Conservation (phyloP, 2,888 invertebrate species). For the Conops quadrifasciatus region DNA sequence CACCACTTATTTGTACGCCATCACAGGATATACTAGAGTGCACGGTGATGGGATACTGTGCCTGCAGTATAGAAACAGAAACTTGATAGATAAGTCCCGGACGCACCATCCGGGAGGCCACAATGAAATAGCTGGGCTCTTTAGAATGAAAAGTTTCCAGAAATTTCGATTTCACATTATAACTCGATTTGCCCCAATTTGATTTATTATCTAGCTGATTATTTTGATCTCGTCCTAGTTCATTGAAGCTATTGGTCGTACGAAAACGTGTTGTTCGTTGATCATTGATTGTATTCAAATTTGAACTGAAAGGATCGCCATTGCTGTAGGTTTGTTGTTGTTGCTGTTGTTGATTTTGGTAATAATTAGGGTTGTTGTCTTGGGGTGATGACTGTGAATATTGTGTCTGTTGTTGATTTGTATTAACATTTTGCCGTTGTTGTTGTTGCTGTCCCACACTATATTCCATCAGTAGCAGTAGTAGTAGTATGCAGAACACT, state of each 20-base stretch:
- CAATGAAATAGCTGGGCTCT: constrained; percentile 82
- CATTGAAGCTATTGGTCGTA: constrained; percentile 52
- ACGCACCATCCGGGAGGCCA: constrained; percentile 89
- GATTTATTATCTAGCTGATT: constrained; percentile 44
- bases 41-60: constrained; percentile 82
- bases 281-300: constrained; percentile 40
- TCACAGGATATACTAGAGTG: constrained; percentile 89
- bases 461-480: neutral
- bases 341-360: constrained; percentile 29
- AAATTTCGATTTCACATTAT: constrained; percentile 55
- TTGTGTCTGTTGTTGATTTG: constrained; percentile 40
- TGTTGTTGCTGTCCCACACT: constrained; percentile 10
- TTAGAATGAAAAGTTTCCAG: constrained; percentile 57
- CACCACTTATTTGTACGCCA: constrained; percentile 88
- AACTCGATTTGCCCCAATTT: constrained; percentile 53
- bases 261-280: constrained; percentile 46
- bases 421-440: constrained; percentile 23
- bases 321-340: constrained; percentile 26
- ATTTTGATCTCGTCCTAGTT: constrained; percentile 50
- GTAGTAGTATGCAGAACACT: constrained; percentile 15
- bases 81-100: constrained; percentile 92
- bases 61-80: constrained; percentile 82
- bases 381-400: constrained; percentile 32
- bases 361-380: constrained; percentile 31
- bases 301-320: constrained; percentile 41